phyloP scores from a whole-genome alignment of 2,888 invertebrate species.

The Polydrusus cervinus region DNA sequence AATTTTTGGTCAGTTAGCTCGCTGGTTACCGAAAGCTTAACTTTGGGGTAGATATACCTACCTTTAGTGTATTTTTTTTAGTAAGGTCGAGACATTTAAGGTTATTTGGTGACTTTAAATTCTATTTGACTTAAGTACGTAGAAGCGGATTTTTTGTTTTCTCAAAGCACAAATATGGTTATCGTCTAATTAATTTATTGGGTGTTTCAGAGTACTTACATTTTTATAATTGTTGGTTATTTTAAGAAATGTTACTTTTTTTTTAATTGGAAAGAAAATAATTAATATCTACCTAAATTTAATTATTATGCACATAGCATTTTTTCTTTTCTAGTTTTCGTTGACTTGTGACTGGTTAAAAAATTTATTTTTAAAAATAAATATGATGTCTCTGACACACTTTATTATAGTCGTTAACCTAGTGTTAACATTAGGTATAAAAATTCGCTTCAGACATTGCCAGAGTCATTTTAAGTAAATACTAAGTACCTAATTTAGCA shows the following conservation, averaged over 20 bases:
- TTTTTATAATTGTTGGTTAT: not conserved
- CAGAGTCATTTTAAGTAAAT: slow-evolving; percentile 38
- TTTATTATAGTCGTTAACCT: not conserved
- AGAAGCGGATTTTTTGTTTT: slow-evolving; percentile 29
- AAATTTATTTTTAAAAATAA: not conserved
- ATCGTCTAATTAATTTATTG: slow-evolving; percentile 10
- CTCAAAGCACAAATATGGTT: slow-evolving; percentile 30
- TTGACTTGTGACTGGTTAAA: not conserved
- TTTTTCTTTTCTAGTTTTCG: not conserved
- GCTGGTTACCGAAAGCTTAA: slow-evolving; percentile 28
- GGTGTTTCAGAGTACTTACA: slow-evolving; percentile 11
- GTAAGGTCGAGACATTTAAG: slow-evolving; percentile 17
- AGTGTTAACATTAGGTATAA: not conserved
- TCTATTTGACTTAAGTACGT: slow-evolving; percentile 3
- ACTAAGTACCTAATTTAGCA: slow-evolving; percentile 61
- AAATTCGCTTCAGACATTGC: slow-evolving; percentile 23
- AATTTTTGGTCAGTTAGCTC: slow-evolving; percentile 19
- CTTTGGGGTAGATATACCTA: slow-evolving; percentile 20
- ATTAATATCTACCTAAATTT: too few relatives aligned
- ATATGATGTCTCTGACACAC: slow-evolving; percentile 7
- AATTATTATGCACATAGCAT: too few relatives aligned
- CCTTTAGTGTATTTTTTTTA: slow-evolving; percentile 23
- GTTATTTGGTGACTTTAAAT: slow-evolving; percentile 15
- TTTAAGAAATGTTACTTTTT: too few relatives aligned
- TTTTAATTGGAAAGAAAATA: too few relatives aligned